Evolutionary conservation across 2,113 vertebrate species (phyloP).

Genomic region (Proterorhinus semilunaris): DNA sequence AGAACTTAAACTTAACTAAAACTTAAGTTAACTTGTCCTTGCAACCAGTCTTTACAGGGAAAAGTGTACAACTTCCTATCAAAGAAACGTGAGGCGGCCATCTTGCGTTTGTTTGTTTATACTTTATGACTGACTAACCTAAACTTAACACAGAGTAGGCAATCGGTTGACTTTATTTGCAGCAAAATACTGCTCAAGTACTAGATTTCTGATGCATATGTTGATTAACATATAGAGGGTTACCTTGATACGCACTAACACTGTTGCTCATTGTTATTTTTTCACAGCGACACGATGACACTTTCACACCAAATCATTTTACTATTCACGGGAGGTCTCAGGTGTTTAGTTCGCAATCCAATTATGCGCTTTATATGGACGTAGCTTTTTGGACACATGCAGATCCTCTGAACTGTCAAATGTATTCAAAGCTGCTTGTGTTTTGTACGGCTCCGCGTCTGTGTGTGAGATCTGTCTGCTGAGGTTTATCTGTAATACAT

Average conservation of each 20-base stretch:
- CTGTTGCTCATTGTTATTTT: constrained; percentile 42
- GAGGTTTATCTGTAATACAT: constrained; percentile 26
- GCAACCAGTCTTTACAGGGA: too few relatives aligned
- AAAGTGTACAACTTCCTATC: background rate
- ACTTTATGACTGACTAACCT: background rate
- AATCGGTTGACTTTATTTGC: background rate
- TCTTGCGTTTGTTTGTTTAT: background rate
- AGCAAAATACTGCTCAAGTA: background rate
- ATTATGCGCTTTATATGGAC: constrained; percentile 26
- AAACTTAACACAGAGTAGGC: background rate
- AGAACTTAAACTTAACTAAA: background rate
- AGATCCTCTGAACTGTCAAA: constrained; percentile 40
- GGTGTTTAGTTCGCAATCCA: constrained; percentile 45
- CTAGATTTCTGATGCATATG: background rate
- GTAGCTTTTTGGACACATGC: constrained; percentile 52
- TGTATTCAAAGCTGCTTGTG: constrained; percentile 51
- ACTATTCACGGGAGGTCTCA: constrained; percentile 61
- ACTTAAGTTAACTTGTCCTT: background rate
- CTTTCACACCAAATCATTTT: constrained; percentile 67
- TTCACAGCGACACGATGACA: constrained; percentile 43
- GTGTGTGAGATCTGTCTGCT: constrained; percentile 25
- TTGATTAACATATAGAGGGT: constrained; percentile 24
- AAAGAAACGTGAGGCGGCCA: background rate
- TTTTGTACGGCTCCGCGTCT: constrained; percentile 28
- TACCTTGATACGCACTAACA: constrained; percentile 40